Conservation (phyloP, 2,113 vertebrate genomes). For the Rhinolophus ferrumequinum region DNA sequence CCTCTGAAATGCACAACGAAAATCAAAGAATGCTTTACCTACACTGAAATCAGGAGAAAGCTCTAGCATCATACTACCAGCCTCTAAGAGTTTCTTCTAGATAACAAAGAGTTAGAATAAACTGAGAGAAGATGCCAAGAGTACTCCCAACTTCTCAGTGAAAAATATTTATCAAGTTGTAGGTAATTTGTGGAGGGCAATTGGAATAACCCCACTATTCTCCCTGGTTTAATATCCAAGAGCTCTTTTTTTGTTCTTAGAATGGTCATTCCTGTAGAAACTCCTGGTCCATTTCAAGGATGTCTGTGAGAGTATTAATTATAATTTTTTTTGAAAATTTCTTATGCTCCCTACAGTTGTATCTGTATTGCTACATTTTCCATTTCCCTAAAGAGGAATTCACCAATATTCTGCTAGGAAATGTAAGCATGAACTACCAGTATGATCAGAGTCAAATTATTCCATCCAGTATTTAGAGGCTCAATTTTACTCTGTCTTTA, state of each 20-base stretch:
- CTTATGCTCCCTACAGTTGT: background rate
- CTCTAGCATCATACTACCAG: background rate
- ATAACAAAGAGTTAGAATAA: background rate
- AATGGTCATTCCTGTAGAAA: background rate
- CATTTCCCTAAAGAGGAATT: background rate
- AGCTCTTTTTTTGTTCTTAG: background rate
- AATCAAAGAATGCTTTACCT: background rate
- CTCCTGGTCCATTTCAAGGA: background rate
- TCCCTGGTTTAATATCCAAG: background rate
- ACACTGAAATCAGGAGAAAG: background rate
- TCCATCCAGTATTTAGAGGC: background rate
- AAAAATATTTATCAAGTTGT: rapidly evolving
- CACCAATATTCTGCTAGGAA: background rate
- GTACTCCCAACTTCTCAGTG: too few relatives aligned
- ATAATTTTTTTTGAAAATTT: background rate
- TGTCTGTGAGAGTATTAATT: background rate
- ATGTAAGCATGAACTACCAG: background rate
- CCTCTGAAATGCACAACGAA: background rate
- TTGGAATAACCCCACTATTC: background rate
- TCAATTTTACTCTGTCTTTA: background rate
- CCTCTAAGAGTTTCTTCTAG: background rate
- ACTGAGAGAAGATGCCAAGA: background rate
- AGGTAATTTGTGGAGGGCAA: background rate
- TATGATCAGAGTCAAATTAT: background rate
- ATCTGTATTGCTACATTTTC: background rate